Evolutionary conservation across 2,888 invertebrate genomes (phyloP).

Genomic region (Eupithecia abbreviata): DNA sequence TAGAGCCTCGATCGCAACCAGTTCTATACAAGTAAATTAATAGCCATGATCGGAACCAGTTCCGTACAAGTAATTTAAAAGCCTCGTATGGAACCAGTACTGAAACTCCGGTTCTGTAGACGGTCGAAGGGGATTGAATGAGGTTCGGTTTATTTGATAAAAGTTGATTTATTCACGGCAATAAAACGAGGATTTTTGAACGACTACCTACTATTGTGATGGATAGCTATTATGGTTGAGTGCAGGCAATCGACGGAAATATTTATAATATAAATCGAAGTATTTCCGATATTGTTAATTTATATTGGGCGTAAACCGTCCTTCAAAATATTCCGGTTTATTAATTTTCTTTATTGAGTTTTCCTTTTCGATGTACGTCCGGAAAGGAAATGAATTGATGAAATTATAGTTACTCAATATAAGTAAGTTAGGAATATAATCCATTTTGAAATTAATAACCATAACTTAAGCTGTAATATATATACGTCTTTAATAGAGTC

Average conservation of each 20-base stretch:
- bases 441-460: background rate
- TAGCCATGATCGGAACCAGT: too few relatives aligned
- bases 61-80: too few relatives aligned
- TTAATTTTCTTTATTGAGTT: too few relatives aligned
- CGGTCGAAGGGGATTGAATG: background rate
- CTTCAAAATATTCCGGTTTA: too few relatives aligned
- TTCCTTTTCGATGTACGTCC: too few relatives aligned
- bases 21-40: too few relatives aligned
- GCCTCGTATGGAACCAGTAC: too few relatives aligned
- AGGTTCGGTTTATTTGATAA: background rate
- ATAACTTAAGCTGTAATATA: background rate
- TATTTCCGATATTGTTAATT: background rate
- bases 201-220: conserved; percentile 21
- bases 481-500: conserved; percentile 25
- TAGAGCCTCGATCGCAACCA: too few relatives aligned
- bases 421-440: background rate
- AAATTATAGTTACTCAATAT: too few relatives aligned
- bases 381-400: too few relatives aligned
- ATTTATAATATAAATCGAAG: background rate
- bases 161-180: conserved; percentile 34
- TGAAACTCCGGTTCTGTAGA: too few relatives aligned
- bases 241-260: conserved; percentile 21
- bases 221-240: conserved; percentile 31
- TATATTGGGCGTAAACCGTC: background rate
- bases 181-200: conserved; percentile 23